Evolutionary conservation across 92 coral and sea anemone species (phyloP).

Genomic region (Heteractis magnifica): DNA sequence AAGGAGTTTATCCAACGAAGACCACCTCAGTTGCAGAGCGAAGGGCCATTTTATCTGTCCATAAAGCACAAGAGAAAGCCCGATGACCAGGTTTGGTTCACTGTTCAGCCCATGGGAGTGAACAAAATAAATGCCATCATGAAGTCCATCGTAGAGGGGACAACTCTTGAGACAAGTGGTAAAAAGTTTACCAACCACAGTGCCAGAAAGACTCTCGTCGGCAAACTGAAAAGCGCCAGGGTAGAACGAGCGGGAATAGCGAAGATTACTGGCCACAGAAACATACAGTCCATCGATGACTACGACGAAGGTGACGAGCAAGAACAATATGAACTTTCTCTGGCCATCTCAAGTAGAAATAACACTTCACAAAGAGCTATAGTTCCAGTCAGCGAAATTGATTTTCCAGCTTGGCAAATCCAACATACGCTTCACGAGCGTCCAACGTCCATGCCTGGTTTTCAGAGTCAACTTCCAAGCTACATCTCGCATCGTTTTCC

Average conservation of each 20-base stretch:
- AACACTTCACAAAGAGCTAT: no score
- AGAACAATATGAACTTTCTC: constrained; percentile 38
- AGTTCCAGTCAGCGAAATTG: no score
- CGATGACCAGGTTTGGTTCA: constrained; percentile 44
- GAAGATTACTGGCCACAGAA: constrained; percentile 52
- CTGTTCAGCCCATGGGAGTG: constrained; percentile 47
- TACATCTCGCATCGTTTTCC: no score
- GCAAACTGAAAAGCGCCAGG: constrained; percentile 51
- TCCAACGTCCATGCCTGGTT: no score
- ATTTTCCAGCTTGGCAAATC: no score
- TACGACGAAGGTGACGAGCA: constrained; percentile 51
- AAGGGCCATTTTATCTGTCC: constrained; percentile 49
- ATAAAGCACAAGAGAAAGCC: constrained; percentile 26
- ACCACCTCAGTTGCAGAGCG: constrained; percentile 28
- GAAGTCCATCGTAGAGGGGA: constrained; percentile 42
- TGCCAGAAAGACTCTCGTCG: constrained; percentile 49
- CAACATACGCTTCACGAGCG: no score
- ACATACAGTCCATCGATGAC: constrained; percentile 43
- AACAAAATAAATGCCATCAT: constrained; percentile 30
- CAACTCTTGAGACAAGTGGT: constrained; percentile 43
- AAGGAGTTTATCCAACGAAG: constrained; percentile 41
- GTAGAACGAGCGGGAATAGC: constrained; percentile 39
- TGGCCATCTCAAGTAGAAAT: no score
- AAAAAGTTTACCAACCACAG: constrained; percentile 59
- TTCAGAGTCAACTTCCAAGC: no score